Evolutionary conservation across 2,888 invertebrate species (phyloP).

Genomic region (Rotaria magnacalcarata): DNA sequence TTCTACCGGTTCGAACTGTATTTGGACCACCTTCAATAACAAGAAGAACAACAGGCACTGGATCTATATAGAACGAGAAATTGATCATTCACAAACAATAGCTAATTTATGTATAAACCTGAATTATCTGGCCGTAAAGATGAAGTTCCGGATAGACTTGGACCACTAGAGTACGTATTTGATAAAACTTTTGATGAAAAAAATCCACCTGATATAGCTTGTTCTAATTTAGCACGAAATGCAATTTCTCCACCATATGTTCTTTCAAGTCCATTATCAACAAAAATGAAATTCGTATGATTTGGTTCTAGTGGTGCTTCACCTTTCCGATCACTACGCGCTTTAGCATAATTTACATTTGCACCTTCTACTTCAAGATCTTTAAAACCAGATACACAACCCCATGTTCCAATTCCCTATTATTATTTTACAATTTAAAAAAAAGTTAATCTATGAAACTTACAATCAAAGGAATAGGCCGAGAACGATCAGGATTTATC

Average conservation of each 20-base stretch:
- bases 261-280: slow-evolving; percentile 57
- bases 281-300: slow-evolving; percentile 59
- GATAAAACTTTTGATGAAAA: not conserved
- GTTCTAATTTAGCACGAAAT: slow-evolving; percentile 41
- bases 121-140: not conserved
- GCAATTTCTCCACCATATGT: slow-evolving; percentile 55
- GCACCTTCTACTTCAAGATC: not conserved
- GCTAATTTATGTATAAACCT: not conserved
- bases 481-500: slow-evolving; percentile 30
- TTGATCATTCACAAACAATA: not conserved
- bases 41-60: slow-evolving; percentile 55
- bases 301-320: slow-evolving; percentile 57
- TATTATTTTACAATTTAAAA: not conserved
- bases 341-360: not conserved
- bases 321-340: not conserved
- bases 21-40: slow-evolving; percentile 58
- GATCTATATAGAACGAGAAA: not conserved
- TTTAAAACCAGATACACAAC: slow-evolving; percentile 55
- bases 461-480: slow-evolving; percentile 21
- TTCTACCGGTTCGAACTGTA: slow-evolving; percentile 49
- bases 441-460: not conserved
- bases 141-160: not conserved
- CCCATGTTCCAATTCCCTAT: slow-evolving; percentile 59
- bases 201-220: slow-evolving; percentile 29
- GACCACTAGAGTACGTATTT: not conserved